phyloP scores from a whole-genome alignment of 2,113 vertebrate species.

The Camarhynchus parvulus region DNA sequence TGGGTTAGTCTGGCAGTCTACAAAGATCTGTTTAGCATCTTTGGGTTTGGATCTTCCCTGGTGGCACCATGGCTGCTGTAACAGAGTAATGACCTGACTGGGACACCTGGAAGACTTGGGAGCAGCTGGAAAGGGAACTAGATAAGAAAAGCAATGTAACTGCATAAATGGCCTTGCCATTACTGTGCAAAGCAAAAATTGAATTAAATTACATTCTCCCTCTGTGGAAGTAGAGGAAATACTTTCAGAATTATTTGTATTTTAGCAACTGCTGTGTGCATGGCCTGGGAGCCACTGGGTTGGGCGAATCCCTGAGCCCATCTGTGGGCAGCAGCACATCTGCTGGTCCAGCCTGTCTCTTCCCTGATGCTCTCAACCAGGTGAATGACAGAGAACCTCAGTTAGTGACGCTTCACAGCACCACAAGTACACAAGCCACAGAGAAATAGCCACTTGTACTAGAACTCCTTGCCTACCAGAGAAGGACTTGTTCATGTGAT shows the following conservation, averaged over 20 bases:
- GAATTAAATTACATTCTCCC: not conserved
- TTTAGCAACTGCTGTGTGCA: not conserved
- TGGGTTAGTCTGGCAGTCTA: not conserved
- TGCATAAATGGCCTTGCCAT: not conserved
- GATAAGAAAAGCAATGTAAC: not conserved
- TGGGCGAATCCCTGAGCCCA: not conserved
- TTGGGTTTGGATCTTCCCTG: not conserved
- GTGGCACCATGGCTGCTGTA: not conserved
- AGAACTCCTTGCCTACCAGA: not conserved
- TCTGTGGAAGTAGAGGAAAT: not conserved
- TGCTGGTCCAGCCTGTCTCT: not conserved
- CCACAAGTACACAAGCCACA: not conserved
- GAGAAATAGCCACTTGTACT: not conserved
- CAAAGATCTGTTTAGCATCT: not conserved
- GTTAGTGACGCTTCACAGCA: not conserved
- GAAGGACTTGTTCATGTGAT: accelerated
- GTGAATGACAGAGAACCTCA: not conserved
- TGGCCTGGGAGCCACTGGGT: not conserved
- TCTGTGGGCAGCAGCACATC: not conserved
- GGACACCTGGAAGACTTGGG: not conserved
- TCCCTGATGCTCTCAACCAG: not conserved
- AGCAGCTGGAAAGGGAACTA: not conserved
- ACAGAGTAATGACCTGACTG: not conserved
- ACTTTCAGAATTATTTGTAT: not conserved
- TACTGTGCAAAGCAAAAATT: not conserved